Evolutionary conservation across 2,888 invertebrate species (phyloP), one percentile per base, ranked within the genome.

Genomic region (Cheilosia grossa): DNA sequence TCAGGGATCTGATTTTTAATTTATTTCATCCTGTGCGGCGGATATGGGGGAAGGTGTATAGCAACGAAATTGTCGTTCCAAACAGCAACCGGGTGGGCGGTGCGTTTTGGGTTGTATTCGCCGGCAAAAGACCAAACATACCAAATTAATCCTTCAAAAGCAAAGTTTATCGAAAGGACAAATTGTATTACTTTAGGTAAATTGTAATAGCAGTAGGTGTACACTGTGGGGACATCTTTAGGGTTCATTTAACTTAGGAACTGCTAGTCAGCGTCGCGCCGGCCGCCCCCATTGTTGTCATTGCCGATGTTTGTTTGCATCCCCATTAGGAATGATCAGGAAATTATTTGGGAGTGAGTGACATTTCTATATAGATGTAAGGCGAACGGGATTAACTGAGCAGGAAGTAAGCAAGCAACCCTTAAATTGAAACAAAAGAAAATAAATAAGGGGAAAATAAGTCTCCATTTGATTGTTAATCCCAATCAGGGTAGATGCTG

Each of bases 91-190:
- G 37, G 37, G 4, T 27, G 19, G 53, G 3, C 10, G 30, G 42
- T 59, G 24, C 13, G 59, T 0, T 13, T 33, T 3, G 19, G 15
- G 17, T 6, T 27, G 15, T 30, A n/a, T 54, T 17, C 19, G 47
- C 13, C n/a, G 21, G 44, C 61, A 47, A 42, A 67, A 78, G 63
- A 42, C 54, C 74, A 83, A 83, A 83, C 80, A 80, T 37, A 80
- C 63, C 80, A 83, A 83, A 83, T 83, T 83, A 83, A 74, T 83
- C 83, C 83, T 80, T 79, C 70, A 75, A 27, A 83, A 64, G 83
- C 49, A 70, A 70, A 83, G 70, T 80, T 83, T 80, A 80, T 80
- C 59, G 59, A 64, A 56, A 67, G 78, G 54, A 78, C 69, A 69
- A 82, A 80, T 83, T 80, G 80, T 78, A 82, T 82, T 82, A 78